phyloP scores from a whole-genome alignment of 2,113 vertebrate species.

The Gorsachius goisagi region DNA sequence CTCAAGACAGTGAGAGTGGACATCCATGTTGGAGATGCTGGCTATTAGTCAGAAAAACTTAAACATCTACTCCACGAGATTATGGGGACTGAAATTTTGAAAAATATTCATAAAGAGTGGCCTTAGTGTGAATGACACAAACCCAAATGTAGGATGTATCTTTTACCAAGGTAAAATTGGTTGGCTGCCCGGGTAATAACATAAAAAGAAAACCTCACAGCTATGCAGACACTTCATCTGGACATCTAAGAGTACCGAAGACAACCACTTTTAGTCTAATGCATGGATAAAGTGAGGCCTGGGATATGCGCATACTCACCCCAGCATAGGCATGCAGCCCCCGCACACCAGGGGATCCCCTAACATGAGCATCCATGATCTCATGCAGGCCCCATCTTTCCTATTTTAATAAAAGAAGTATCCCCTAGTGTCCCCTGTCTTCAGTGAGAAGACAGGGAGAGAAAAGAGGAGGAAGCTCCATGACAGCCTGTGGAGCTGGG shows the following conservation, averaged over 20 bases:
- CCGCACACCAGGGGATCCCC: background rate
- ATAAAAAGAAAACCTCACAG: background rate
- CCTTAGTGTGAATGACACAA: background rate
- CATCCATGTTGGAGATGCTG: background rate
- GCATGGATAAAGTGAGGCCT: background rate
- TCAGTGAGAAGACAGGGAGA: background rate
- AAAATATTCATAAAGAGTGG: background rate
- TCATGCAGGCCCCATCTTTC: background rate
- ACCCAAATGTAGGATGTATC: background rate
- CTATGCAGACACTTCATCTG: background rate
- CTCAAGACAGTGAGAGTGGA: background rate
- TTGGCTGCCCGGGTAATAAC: background rate
- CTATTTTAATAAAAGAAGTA: background rate
- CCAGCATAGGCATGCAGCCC: accelerated
- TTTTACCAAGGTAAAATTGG: background rate
- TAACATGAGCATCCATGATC: background rate
- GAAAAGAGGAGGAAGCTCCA: background rate
- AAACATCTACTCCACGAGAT: background rate
- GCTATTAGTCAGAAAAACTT: background rate
- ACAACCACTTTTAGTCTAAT: background rate
- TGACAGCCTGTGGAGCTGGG: background rate
- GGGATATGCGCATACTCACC: background rate
- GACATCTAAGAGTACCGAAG: background rate
- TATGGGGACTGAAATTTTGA: background rate
- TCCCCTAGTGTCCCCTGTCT: background rate